phyloP scores from a whole-genome alignment of 2,113 vertebrate genomes.

The Entomyzon cyanotis region DNA sequence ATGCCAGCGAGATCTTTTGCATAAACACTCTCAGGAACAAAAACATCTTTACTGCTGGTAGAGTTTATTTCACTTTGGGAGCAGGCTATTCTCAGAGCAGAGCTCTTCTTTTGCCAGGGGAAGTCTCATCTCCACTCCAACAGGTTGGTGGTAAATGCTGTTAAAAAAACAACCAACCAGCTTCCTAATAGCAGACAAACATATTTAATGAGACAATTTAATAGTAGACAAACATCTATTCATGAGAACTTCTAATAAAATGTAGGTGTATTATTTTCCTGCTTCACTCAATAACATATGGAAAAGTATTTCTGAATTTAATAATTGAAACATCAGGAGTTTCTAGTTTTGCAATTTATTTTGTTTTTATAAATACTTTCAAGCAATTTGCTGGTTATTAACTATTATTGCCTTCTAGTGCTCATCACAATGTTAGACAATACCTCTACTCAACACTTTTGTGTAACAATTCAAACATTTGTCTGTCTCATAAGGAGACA shows the following conservation, averaged over 20 bases:
- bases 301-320: neutral
- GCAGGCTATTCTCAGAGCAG: neutral
- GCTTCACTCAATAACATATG: neutral
- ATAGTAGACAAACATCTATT: neutral
- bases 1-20: neutral
- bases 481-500: neutral
- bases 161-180: neutral
- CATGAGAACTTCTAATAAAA: neutral
- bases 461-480: neutral
- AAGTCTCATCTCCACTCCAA: neutral
- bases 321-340: neutral
- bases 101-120: neutral
- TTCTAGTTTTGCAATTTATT: neutral
- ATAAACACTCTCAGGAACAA: constrained; percentile 8
- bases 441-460: neutral
- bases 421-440: neutral
- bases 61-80: constrained; percentile 1
- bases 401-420: neutral
- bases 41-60: neutral
- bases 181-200: neutral
- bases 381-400: neutral
- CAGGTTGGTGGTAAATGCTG: neutral
- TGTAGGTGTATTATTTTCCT: neutral
- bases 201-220: neutral
- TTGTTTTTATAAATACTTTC: neutral